Percentiles rank a stretch among this genome's conserved stretches.
Evolutionary conservation across 2,797 vertebrate genomes (phyloP).

Genomic region (Eospalax fontanierii): DNA sequence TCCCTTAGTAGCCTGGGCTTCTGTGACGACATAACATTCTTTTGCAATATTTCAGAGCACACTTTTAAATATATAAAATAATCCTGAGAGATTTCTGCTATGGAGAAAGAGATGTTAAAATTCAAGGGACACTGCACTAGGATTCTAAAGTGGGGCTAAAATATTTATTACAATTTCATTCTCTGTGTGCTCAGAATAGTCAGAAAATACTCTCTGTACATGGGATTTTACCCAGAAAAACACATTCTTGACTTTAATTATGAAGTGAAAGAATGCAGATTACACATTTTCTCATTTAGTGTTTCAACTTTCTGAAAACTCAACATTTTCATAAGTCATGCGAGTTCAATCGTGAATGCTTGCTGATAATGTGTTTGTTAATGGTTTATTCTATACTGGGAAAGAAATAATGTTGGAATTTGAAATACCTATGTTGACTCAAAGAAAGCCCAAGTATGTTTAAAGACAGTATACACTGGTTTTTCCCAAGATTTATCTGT

Average conservation of each 20-base stretch:
- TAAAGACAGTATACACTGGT: not conserved
- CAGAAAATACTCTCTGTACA: not conserved
- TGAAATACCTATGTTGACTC: not conserved
- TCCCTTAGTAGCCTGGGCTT: not conserved
- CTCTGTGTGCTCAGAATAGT: not conserved
- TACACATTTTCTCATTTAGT: not conserved
- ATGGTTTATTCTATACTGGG: not conserved
- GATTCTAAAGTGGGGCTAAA: constrained; percentile 6
- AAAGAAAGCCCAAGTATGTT: not conserved
- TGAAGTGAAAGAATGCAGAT: not conserved
- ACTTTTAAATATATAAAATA: constrained; percentile 31
- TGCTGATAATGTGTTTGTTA: not conserved
- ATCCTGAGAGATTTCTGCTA: constrained; percentile 41
- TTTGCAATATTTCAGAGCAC: constrained; percentile 25
- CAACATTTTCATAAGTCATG: not conserved
- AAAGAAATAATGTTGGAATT: not conserved
- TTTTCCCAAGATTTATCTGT: not conserved
- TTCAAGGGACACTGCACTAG: not conserved
- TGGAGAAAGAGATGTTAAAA: constrained; percentile 25
- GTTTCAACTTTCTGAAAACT: not conserved
- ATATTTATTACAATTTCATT: not conserved
- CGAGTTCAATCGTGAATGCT: not conserved
- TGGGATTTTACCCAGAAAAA: constrained; percentile 2
- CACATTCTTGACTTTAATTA: constrained; percentile 21
- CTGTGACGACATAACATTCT: constrained; percentile 10